Base-by-base conservation (phyloP, 2,113 vertebrate species). In the Tragelaphus scriptus region DNA sequence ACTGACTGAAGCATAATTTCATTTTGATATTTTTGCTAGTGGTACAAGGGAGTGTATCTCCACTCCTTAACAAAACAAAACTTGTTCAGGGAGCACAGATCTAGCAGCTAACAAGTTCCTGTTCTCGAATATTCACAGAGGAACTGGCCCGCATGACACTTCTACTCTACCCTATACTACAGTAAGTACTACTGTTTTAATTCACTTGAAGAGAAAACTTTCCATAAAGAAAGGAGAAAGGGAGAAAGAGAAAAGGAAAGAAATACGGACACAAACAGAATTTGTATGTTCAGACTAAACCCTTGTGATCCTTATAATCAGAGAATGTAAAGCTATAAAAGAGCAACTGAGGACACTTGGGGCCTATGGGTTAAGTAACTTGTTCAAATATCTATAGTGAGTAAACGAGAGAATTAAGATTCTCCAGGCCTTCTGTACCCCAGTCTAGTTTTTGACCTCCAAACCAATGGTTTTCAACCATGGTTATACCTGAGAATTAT, bases 201-300 rank as follows among this genome's bases (percentile, higher is more conserved):
- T 88, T 94, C 58, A 89, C 58, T 82, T 92, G 81, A 97, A 82
- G 32, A 92, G 26, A 92, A 36, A 92, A 85, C 28, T 81, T 77
- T 94, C 55, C 55, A 61, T 88, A 56, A 88, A 96, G 44, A 77
- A 97, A 87, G 8, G 30, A 51, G 40, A 89, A 88, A 32, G 58
- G 17, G 26, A 25, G 7, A 80, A 81, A 55, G 28, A 49, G 49
- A 53, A 91, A 65, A 93, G 12, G 47, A 96, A 88, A 92, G 19
- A 17, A 82, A 85, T 79, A 92, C 1, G 65, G 32, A 85, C n/a
- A 5, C 3, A 94, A 59, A 90, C 23, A 58, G 17, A 94, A 88
- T 93, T 71, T 93, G 4, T 56, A 91, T 77, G 30, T 85, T 97
- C 23, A 81, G 16, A 82, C 26, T 88, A 97, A 85, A 88, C 12